Percentiles rank a stretch among this genome's conserved stretches.
Evolutionary conservation across 2,888 invertebrate genomes (phyloP).

Genomic region (Apoda limacodes): DNA sequence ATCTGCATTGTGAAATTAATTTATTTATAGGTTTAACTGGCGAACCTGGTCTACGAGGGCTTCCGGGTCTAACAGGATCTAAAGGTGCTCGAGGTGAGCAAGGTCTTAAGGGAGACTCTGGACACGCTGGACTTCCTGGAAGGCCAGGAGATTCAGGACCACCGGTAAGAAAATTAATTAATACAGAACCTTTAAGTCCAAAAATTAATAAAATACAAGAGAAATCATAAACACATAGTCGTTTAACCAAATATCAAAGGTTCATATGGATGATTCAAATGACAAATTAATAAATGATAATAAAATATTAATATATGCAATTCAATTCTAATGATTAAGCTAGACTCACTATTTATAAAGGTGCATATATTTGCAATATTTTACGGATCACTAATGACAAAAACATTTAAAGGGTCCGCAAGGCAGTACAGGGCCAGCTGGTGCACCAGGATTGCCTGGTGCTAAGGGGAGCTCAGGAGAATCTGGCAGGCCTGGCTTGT

Average conservation of each 20-base stretch:
- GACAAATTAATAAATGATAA: too few relatives aligned
- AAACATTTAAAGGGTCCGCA: slow-evolving; percentile 84
- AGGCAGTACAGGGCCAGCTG: slow-evolving; percentile 76
- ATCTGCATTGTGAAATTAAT: too few relatives aligned
- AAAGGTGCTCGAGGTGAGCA: slow-evolving; percentile 83
- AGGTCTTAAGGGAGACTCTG: slow-evolving; percentile 80
- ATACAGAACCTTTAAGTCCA: too few relatives aligned
- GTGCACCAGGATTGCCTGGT: slow-evolving; percentile 76
- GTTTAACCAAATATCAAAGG: too few relatives aligned
- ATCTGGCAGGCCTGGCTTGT: slow-evolving; percentile 74
- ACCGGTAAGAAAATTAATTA: slow-evolving; percentile 67
- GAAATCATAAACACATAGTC: slow-evolving; percentile 1
- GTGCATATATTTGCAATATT: too few relatives aligned
- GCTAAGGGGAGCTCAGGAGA: slow-evolving; percentile 80
- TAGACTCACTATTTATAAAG: too few relatives aligned
- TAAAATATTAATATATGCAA: too few relatives aligned
- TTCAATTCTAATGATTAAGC: too few relatives aligned
- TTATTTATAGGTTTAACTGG: slow-evolving; percentile 67
- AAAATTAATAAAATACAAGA: too few relatives aligned
- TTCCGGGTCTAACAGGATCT: slow-evolving; percentile 73
- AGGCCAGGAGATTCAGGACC: slow-evolving; percentile 81
- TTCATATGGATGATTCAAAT: too few relatives aligned
- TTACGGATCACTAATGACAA: too few relatives aligned
- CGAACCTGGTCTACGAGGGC: slow-evolving; percentile 72
- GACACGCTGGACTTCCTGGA: slow-evolving; percentile 81